Percentiles rank a stretch among this genome's conserved stretches.
Evolutionary conservation across 2,113 vertebrate species (phyloP).

Genomic region (Cyanoramphus novaezelandiae): DNA sequence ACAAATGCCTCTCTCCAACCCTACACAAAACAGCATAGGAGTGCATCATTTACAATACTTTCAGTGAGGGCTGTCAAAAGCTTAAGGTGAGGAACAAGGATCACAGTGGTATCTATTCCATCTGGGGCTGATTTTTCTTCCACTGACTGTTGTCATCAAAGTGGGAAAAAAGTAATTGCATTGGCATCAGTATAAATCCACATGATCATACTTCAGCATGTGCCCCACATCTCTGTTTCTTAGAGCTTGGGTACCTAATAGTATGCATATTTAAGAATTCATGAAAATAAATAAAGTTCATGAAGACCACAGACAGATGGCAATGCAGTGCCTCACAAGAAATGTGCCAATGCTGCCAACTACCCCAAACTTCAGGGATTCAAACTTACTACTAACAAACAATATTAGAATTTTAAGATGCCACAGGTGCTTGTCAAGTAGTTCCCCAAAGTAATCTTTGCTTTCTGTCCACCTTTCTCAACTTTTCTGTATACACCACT

Average conservation of each 20-base stretch:
- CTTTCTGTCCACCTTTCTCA: neutral
- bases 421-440: neutral
- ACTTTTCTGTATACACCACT: neutral
- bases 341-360: neutral
- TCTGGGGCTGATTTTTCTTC: neutral
- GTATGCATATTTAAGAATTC: neutral
- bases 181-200: neutral
- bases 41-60: neutral
- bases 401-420: neutral
- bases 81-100: neutral
- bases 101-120: neutral
- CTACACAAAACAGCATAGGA: neutral
- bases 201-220: accelerated
- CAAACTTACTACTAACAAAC: neutral
- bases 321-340: neutral
- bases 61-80: neutral
- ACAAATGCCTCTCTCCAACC: neutral
- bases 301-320: neutral
- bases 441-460: neutral
- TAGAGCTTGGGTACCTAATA: neutral
- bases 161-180: neutral
- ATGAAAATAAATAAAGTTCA: neutral
- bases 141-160: neutral
- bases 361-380: neutral
- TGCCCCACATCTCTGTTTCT: neutral